Base-by-base conservation (phyloP, 2,113 vertebrate species). In the Sprattus sprattus region DNA sequence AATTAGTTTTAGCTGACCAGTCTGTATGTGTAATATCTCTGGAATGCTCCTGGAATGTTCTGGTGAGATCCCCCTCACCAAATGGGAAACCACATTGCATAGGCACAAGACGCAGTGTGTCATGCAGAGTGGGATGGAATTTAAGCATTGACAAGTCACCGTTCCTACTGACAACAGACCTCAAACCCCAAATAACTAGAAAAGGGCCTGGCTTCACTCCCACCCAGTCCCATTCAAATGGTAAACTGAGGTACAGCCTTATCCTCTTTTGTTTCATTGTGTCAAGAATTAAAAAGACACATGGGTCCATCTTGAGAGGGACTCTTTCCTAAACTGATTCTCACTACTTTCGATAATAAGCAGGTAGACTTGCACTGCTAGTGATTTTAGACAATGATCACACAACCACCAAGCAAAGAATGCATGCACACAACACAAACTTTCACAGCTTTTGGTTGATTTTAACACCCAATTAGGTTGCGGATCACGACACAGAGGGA, bases 21-120 rank as follows among this genome's bases (percentile, higher is more conserved):
- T 47, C 28, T 20, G 32, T 45, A 81, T 46, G 64, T 0, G 2
- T n/a, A 80, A 71, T 8, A 86, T 71, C 47, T 47, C 82, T 82
- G 83, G 52, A 84, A 84, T 87, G 71, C 15, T 39, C 71, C 82
- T 82, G 83, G 52, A 84, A 84, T 87, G 71, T 39, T 39, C 71
- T 39, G 13, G 71, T 39, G 71, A 78, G 32, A 78, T 78, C 11
- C 13, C 3, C 13, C 1, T 1, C 22, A 25, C 13, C 25, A 32
- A 13, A 11, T 78, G 71, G 11, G 71, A 13, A 78, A 78, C 10
- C 71, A 78, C 13, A 4, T 15, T 54, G 13, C 52, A 54, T 4
- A 22, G 54, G 54, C 54, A 60, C 71, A 39, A n/a, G n/a, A 67
- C 28, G 64, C 10, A 3, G 22, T 64, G 49, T 82, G 25, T 83